Evolutionary conservation across 35 echinoderm and acorn worm species (phyloP).

Genomic region (Amphiura filiformis): DNA sequence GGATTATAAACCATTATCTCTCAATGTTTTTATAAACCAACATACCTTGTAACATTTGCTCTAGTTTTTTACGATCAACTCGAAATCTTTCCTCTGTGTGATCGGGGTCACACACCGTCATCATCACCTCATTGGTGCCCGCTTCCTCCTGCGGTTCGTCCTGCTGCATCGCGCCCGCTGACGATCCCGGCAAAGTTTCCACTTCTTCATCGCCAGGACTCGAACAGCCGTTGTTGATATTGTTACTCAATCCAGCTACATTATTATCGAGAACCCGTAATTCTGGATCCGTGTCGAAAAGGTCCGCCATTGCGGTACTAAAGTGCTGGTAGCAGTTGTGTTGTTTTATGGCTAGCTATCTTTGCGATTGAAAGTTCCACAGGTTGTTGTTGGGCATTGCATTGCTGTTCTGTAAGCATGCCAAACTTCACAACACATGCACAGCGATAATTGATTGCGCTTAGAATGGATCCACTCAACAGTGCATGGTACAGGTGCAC

Average conservation of each 20-base stretch:
- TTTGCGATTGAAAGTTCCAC: too few relatives aligned
- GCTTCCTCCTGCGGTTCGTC: background rate
- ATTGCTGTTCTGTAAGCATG: too few relatives aligned
- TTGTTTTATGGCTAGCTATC: too few relatives aligned
- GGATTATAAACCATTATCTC: too few relatives aligned
- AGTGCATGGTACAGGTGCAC: too few relatives aligned
- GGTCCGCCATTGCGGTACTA: slow-evolving; percentile 24
- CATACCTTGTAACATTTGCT: slow-evolving; percentile 79
- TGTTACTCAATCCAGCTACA: background rate
- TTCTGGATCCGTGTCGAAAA: slow-evolving; percentile 9
- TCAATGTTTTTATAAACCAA: too few relatives aligned
- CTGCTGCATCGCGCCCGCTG: background rate
- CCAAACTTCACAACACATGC: too few relatives aligned
- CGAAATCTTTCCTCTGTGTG: slow-evolving; percentile 88
- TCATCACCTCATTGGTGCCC: background rate
- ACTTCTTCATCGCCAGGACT: background rate
- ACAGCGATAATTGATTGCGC: too few relatives aligned
- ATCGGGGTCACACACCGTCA: slow-evolving; percentile 43
- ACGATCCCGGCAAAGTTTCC: background rate
- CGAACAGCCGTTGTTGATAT: slow-evolving; percentile 9
- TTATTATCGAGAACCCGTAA: slow-evolving; percentile 8
- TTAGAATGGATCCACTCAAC: too few relatives aligned
- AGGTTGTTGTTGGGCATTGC: too few relatives aligned
- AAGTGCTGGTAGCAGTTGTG: too few relatives aligned
- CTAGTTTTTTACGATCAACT: slow-evolving; percentile 94